Conservation (phyloP, 2,113 vertebrate species). For the Phaetusa simplex region DNA sequence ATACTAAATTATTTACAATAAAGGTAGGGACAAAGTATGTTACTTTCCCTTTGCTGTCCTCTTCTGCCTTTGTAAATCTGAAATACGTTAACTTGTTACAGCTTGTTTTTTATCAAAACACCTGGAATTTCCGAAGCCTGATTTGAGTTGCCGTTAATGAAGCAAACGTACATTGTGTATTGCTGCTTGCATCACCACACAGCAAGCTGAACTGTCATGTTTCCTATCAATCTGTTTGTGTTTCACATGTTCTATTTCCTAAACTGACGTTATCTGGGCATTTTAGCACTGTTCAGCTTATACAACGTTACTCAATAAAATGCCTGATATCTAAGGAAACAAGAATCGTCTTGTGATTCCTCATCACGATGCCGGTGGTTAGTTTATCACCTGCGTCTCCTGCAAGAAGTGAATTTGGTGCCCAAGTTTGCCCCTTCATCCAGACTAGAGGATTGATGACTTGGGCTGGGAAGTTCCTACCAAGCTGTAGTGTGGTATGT, state of each 20-base stretch:
- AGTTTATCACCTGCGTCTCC: neutral
- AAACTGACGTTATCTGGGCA: neutral
- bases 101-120: neutral
- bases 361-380: neutral
- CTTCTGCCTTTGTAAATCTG: neutral
- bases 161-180: neutral
- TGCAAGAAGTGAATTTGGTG: neutral
- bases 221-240: neutral
- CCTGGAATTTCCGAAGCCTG: neutral
- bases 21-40: neutral
- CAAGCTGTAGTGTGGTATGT: fast-evolving
- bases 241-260: neutral
- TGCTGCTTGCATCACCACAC: neutral
- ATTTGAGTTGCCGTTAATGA: neutral
- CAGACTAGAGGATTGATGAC: neutral
- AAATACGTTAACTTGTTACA: neutral
- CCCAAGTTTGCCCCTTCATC: neutral
- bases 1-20: neutral
- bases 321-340: neutral
- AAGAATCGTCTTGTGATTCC: neutral
- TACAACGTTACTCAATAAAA: neutral
- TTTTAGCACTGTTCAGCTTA: neutral
- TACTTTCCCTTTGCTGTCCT: neutral
- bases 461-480: neutral
- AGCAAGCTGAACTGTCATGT: neutral